Conservation (phyloP, 2,888 invertebrate species). For the Epicampocera succincta region DNA sequence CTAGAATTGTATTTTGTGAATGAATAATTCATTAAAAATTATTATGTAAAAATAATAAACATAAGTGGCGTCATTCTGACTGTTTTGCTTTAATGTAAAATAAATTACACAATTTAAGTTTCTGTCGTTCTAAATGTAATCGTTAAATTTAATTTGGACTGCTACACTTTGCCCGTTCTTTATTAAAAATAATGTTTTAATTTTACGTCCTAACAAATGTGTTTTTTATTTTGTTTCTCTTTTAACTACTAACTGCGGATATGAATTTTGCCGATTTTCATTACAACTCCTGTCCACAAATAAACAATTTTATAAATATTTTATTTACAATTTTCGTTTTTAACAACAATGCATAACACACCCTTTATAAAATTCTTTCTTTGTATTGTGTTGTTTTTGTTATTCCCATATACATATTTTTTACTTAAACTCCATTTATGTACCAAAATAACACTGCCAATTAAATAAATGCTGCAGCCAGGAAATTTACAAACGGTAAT, state of each 20-base stretch:
- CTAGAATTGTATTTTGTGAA: too few relatives aligned
- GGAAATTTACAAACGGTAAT: slow-evolving; percentile 81
- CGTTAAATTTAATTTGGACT: not conserved
- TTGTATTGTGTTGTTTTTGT: slow-evolving; percentile 44
- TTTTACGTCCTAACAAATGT: slow-evolving; percentile 56
- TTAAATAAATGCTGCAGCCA: slow-evolving; percentile 75
- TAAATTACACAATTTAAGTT: too few relatives aligned
- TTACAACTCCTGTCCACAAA: slow-evolving; percentile 39
- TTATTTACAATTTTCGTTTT: not conserved
- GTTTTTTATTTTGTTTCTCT: slow-evolving; percentile 65
- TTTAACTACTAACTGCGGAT: slow-evolving; percentile 59
- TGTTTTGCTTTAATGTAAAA: too few relatives aligned
- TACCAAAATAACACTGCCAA: slow-evolving; percentile 57
- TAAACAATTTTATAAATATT: slow-evolving; percentile 14
- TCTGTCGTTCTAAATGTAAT: too few relatives aligned
- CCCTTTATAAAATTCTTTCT: slow-evolving; percentile 18
- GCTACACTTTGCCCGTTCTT: slow-evolving; percentile 48
- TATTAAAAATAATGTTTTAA: slow-evolving; percentile 43
- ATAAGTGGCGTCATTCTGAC: too few relatives aligned
- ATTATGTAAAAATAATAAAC: too few relatives aligned
- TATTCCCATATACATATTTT: slow-evolving; percentile 29
- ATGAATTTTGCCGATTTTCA: slow-evolving; percentile 14
- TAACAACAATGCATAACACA: slow-evolving; percentile 25
- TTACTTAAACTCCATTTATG: slow-evolving; percentile 46
- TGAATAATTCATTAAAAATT: too few relatives aligned